phyloP scores from a whole-genome alignment of 2,797 vertebrate species.

The Sternarchorhynchus goeldii region DNA sequence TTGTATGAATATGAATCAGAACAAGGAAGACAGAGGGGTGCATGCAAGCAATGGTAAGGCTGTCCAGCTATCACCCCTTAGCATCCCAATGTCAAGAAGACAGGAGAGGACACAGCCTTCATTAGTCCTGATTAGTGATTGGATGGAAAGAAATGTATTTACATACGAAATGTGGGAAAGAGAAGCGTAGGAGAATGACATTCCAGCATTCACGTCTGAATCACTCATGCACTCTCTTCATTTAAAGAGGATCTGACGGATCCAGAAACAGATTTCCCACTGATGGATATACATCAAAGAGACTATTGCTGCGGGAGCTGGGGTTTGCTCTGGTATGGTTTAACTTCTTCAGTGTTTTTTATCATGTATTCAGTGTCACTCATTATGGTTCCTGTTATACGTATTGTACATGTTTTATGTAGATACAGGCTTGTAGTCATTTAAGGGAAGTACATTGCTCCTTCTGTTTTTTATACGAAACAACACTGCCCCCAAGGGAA shows the following conservation, averaged over 20 bases:
- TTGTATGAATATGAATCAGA: constrained; percentile 61
- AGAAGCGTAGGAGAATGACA: not conserved
- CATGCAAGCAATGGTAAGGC: constrained; percentile 8
- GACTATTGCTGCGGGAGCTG: constrained; percentile 30
- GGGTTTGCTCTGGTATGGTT: not conserved
- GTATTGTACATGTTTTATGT: not conserved
- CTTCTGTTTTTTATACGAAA: constrained; percentile 55
- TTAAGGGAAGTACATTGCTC: not conserved
- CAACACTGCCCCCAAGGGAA: constrained; percentile 65
- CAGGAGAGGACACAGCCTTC: constrained; percentile 66
- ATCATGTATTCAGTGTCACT: not conserved
- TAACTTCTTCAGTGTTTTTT: not conserved
- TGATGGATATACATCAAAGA: constrained; percentile 3
- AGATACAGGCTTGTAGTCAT: not conserved
- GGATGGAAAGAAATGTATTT: constrained; percentile 50
- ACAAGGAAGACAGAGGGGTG: constrained; percentile 14
- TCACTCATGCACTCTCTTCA: constrained; percentile 57
- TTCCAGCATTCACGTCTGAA: constrained; percentile 45
- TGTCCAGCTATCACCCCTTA: constrained; percentile 47
- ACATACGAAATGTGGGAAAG: constrained; percentile 47
- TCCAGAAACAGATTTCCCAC: constrained; percentile 8
- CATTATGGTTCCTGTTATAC: not conserved
- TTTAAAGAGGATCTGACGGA: constrained; percentile 29
- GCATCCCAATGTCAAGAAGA: constrained; percentile 67
- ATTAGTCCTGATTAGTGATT: constrained; percentile 46